phyloP scores from a whole-genome alignment of 92 coral and sea anemone species.

The Parazoanthus swiftii region DNA sequence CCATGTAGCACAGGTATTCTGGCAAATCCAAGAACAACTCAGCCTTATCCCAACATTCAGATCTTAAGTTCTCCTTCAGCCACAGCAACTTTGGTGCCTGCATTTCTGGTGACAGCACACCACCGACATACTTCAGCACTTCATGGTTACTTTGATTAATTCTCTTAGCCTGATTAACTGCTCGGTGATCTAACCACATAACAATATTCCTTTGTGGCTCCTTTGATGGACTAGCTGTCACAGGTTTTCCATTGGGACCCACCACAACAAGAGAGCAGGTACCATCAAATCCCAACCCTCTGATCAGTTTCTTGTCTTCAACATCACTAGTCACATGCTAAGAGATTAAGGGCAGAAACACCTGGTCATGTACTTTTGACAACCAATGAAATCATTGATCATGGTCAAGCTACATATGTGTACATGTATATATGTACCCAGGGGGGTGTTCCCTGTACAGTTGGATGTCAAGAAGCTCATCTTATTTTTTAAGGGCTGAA shows the following conservation, averaged over 20 bases:
- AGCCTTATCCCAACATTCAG: slow-evolving; percentile 67
- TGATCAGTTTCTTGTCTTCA: slow-evolving; percentile 53
- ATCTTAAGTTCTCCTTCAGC: slow-evolving; percentile 72
- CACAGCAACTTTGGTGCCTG: slow-evolving; percentile 91
- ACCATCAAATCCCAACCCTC: slow-evolving; percentile 95
- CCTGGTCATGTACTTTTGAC: too few relatives aligned
- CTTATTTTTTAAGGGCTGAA: too few relatives aligned
- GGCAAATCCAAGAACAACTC: slow-evolving; percentile 86
- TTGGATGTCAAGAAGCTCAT: too few relatives aligned
- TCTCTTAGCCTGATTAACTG: slow-evolving; percentile 73
- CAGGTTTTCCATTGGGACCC: slow-evolving; percentile 61
- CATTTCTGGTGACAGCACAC: slow-evolving; percentile 92
- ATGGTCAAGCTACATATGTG: too few relatives aligned
- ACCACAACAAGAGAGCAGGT: slow-evolving; percentile 92
- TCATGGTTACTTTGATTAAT: slow-evolving; percentile 71
- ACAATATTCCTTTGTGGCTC: slow-evolving; percentile 69
- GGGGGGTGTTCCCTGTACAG: too few relatives aligned
- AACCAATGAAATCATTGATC: background rate
- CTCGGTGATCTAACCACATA: slow-evolving; percentile 97
- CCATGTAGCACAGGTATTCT: slow-evolving; percentile 80
- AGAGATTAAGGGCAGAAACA: background rate
- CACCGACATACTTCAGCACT: slow-evolving; percentile 90
- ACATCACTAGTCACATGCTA: slow-evolving; percentile 47
- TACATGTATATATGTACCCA: too few relatives aligned
- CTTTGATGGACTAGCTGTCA: slow-evolving; percentile 69